A percentile compares a stretch with the other conserved stretches of the same genome.
Conservation (phyloP, 2,888 invertebrate genomes). For the Hyposoter didymator region DNA sequence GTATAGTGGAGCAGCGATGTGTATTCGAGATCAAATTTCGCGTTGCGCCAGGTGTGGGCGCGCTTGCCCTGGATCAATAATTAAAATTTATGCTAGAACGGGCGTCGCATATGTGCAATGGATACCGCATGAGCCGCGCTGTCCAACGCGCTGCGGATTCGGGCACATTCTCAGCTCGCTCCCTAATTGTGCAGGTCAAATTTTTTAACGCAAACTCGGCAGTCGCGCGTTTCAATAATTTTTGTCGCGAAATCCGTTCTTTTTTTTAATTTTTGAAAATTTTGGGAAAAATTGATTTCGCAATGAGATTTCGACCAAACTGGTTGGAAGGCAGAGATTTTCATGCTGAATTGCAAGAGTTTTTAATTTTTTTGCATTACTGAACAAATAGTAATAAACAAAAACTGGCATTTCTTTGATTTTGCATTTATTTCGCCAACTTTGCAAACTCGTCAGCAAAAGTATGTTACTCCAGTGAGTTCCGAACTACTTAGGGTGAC, state of each 20-base stretch:
- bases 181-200: not conserved
- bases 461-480: too few relatives aligned
- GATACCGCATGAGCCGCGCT: constrained; percentile 16
- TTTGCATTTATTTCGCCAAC: too few relatives aligned
- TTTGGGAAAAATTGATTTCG: too few relatives aligned
- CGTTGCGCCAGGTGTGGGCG: constrained; percentile 56
- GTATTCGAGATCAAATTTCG: constrained; percentile 56
- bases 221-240: not conserved
- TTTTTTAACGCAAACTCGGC: not conserved
- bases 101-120: constrained; percentile 41
- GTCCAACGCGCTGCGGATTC: constrained; percentile 10
- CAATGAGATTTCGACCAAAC: too few relatives aligned
- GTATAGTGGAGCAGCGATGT: constrained; percentile 26
- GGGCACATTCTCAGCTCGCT: not conserved
- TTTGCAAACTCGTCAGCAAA: too few relatives aligned
- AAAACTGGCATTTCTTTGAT: too few relatives aligned
- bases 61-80: constrained; percentile 61
- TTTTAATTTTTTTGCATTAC: too few relatives aligned
- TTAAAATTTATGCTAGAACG: constrained; percentile 61
- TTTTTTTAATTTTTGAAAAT: not conserved
- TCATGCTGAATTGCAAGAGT: too few relatives aligned
- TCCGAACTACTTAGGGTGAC: too few relatives aligned
- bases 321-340: too few relatives aligned
- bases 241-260: not conserved
- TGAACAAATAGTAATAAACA: too few relatives aligned